phyloP scores from a whole-genome alignment of 2,888 invertebrate genomes.

The Heliconius aoede region DNA sequence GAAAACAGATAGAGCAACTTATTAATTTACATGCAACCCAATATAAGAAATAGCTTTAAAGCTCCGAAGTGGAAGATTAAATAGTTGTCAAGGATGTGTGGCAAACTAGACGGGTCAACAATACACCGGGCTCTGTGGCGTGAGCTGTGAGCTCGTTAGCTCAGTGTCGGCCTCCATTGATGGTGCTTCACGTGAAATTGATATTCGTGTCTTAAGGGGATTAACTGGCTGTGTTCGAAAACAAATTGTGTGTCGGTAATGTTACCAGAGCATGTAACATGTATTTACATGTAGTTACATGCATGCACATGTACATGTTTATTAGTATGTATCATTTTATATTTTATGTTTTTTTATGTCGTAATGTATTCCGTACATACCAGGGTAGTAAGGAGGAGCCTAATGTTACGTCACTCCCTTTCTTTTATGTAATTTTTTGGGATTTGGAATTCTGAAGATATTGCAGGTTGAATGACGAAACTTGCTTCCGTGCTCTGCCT shows the following conservation, averaged over 20 bases:
- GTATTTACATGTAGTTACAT: background rate
- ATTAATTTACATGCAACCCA: background rate
- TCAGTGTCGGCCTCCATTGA: constrained; percentile 41
- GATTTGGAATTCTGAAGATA: no score
- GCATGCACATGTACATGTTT: no score
- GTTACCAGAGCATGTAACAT: background rate
- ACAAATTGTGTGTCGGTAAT: constrained; percentile 25
- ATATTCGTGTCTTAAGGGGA: constrained; percentile 40
- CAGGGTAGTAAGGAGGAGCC: no score
- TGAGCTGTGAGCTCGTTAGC: constrained; percentile 46
- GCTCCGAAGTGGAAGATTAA: constrained; percentile 42
- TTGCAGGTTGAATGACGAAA: no score
- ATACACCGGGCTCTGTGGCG: constrained; percentile 53
- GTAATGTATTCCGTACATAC: no score
- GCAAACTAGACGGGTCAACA: constrained; percentile 54
- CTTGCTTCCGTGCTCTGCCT: no score
- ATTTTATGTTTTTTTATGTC: no score
- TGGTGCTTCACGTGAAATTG: constrained; percentile 37
- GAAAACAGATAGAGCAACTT: background rate
- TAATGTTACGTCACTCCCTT: no score
- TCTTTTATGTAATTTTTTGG: no score
- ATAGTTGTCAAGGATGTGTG: constrained; percentile 48
- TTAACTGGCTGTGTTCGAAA: constrained; percentile 41
- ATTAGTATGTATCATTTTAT: no score
- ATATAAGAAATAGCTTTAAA: background rate